Percentiles rank a stretch among this genome's conserved stretches.
phyloP scores from a whole-genome alignment of 1,140 invertebrate species.

The Aphaenogaster ashmeadi region DNA sequence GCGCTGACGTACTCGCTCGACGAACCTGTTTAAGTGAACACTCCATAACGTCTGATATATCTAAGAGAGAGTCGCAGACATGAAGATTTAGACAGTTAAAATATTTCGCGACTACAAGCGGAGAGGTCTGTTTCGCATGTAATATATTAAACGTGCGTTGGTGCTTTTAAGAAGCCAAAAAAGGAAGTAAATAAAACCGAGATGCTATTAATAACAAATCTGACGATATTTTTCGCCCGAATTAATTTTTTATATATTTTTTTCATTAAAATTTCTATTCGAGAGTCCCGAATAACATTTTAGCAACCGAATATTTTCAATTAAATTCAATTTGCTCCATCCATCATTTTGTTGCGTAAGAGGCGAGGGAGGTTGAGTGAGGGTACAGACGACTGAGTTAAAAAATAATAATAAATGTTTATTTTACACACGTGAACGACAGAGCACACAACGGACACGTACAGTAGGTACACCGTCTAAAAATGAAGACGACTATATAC shows the following conservation, averaged over 20 bases:
- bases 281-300: not conserved
- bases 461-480: conserved; percentile 57
- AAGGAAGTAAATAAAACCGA: not conserved
- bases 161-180: not conserved
- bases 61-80: not conserved
- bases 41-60: conserved; percentile 26
- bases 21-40: conserved; percentile 18
- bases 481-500: conserved; percentile 21
- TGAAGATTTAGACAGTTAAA: not conserved
- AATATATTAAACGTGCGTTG: not conserved
- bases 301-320: not conserved
- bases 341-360: not conserved
- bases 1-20: conserved; percentile 15
- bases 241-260: not conserved
- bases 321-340: not conserved
- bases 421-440: conserved; percentile 82
- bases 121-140: not conserved
- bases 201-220: not conserved
- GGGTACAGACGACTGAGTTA: conserved; percentile 54
- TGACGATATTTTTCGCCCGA: no score
- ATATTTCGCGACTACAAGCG: not conserved
- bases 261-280: not conserved
- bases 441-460: conserved; percentile 80
- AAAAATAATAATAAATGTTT: conserved; percentile 82
- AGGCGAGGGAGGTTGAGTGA: conserved; percentile 6